Evolutionary conservation across 2,113 vertebrate genomes (phyloP).

Genomic region (Lethenteron camtschaticum): DNA sequence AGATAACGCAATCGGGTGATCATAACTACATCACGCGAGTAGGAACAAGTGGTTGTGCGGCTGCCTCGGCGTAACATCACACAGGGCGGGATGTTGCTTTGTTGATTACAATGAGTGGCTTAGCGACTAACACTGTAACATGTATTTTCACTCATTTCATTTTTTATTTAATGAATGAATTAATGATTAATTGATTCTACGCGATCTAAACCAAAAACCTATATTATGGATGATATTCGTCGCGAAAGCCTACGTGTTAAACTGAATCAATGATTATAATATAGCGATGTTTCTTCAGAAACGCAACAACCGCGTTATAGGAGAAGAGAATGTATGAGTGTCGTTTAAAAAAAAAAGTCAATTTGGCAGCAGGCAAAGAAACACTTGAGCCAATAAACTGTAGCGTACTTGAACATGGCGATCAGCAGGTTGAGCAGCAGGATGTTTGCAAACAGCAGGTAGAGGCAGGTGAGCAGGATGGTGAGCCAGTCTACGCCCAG

Average conservation of each 20-base stretch:
- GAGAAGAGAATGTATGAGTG: not conserved
- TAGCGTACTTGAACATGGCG: conserved; percentile 69
- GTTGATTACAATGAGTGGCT: too few relatives aligned
- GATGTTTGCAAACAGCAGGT: conserved; percentile 83
- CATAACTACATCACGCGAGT: too few relatives aligned
- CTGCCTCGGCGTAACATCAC: too few relatives aligned
- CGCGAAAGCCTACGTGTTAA: conserved; percentile 6
- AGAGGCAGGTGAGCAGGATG: conserved; percentile 61
- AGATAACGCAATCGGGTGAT: too few relatives aligned
- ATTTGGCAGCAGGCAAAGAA: not conserved
- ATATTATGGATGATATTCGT: not conserved
- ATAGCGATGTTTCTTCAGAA: not conserved
- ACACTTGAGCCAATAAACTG: not conserved
- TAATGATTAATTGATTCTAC: too few relatives aligned
- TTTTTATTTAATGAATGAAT: too few relatives aligned
- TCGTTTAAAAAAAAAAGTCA: not conserved
- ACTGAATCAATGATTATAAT: not conserved
- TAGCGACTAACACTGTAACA: too few relatives aligned
- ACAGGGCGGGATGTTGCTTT: too few relatives aligned
- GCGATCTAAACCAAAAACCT: not conserved
- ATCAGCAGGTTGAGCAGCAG: conserved; percentile 87
- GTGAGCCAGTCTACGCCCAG: conserved; percentile 52
- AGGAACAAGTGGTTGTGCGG: too few relatives aligned
- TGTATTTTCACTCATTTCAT: too few relatives aligned
- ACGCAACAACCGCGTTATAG: not conserved